Evolutionary conservation across 35 echinoderm and acorn worm species (phyloP).

Genomic region (Heliocidaris tuberculata): DNA sequence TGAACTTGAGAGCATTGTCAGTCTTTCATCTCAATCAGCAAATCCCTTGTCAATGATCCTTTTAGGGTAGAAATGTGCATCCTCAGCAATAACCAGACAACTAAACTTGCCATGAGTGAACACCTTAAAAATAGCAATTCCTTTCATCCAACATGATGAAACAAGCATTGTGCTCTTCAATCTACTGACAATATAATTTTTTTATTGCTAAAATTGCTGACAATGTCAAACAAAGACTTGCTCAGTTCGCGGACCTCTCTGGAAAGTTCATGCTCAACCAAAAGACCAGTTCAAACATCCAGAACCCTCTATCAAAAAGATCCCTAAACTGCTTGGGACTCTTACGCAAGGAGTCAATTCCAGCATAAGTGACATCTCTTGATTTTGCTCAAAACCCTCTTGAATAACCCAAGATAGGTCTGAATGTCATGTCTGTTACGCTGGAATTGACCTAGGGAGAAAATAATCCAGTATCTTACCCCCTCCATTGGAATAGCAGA

Average conservation of each 20-base stretch:
- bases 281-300: no score
- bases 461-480: slow-evolving; percentile 36
- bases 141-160: not conserved
- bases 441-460: not conserved
- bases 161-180: not conserved
- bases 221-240: not conserved
- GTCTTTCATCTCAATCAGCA: not conserved
- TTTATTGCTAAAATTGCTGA: not conserved
- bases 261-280: no score
- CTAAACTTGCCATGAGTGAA: not conserved
- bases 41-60: not conserved
- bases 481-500: slow-evolving; percentile 70
- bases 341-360: no score
- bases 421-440: no score
- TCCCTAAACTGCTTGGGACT: no score
- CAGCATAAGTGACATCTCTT: no score
- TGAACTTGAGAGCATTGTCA: not conserved
- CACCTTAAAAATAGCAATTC: not conserved
- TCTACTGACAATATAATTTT: not conserved
- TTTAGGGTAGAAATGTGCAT: not conserved
- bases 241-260: no score
- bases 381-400: no score
- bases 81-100: not conserved
- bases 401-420: no score
- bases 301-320: no score